phyloP scores from a whole-genome alignment of 2,888 invertebrate genomes.

The Frankliniella fusca region DNA sequence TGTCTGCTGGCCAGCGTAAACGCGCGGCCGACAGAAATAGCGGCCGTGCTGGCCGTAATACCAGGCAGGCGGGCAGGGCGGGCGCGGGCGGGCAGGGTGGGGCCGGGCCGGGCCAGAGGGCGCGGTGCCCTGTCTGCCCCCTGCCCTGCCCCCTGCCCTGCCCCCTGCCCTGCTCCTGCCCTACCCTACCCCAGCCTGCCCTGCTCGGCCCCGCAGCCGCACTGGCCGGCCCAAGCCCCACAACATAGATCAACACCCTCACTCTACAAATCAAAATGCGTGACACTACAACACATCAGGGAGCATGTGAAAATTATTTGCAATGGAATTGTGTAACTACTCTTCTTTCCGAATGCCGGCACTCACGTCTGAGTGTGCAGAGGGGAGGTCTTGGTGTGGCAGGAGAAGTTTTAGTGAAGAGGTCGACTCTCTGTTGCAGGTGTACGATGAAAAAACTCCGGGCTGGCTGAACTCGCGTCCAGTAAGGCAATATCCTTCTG shows the following conservation, averaged over 20 bases:
- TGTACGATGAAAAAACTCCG: neutral
- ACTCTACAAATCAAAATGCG: neutral
- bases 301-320: neutral
- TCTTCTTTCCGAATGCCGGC: neutral
- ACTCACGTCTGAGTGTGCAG: neutral
- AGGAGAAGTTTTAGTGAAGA: too few relatives aligned
- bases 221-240: neutral
- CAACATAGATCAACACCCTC: neutral
- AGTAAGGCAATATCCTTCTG: neutral
- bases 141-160: neutral
- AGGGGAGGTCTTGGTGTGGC: neutral
- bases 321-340: neutral
- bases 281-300: neutral
- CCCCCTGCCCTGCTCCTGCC: neutral
- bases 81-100: neutral
- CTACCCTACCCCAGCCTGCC: neutral
- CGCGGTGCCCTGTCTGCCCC: neutral
- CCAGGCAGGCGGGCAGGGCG: neutral
- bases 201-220: neutral
- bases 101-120: neutral
- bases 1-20: neutral
- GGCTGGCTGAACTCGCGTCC: constrained; percentile 9
- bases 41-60: neutral
- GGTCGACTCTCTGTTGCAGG: constrained; percentile 11
- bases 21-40: neutral